phyloP scores from a whole-genome alignment of 1,140 invertebrate genomes.

The Aplysia californica region DNA sequence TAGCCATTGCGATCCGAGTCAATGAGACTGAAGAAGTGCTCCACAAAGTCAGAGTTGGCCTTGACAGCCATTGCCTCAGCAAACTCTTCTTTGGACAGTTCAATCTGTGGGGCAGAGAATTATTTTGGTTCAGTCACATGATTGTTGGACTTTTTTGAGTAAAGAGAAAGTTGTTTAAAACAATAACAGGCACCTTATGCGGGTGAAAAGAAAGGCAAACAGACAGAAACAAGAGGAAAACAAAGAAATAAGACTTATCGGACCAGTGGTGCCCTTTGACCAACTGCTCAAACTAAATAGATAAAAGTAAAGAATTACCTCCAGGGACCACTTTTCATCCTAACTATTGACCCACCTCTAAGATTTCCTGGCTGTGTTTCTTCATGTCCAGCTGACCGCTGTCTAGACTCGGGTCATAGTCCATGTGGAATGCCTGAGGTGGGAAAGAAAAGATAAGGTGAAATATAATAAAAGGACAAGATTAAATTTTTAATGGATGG shows the following conservation, averaged over 20 bases:
- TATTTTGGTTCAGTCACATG: neutral
- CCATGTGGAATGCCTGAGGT: conserved; percentile 59
- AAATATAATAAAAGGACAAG: neutral
- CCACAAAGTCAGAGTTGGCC: conserved; percentile 94
- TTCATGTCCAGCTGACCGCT: conserved; percentile 44
- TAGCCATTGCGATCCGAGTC: conserved; percentile 95
- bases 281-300: too few relatives aligned
- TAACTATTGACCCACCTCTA: conserved; percentile 54
- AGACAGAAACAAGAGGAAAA: too few relatives aligned
- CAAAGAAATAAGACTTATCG: too few relatives aligned
- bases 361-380: conserved; percentile 53
- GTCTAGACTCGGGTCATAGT: conserved; percentile 58
- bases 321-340: too few relatives aligned
- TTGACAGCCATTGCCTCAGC: conserved; percentile 97
- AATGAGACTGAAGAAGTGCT: conserved; percentile 99
- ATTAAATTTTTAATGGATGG: too few relatives aligned
- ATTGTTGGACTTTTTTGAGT: too few relatives aligned
- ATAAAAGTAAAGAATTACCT: too few relatives aligned
- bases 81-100: conserved; percentile 82
- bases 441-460: neutral
- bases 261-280: too few relatives aligned
- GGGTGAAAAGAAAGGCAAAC: too few relatives aligned
- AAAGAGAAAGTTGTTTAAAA: too few relatives aligned
- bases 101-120: neutral
- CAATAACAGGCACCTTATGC: too few relatives aligned